Evolutionary conservation across 1,140 invertebrate species (phyloP).

Genomic region (Temnothorax curvispinosus): DNA sequence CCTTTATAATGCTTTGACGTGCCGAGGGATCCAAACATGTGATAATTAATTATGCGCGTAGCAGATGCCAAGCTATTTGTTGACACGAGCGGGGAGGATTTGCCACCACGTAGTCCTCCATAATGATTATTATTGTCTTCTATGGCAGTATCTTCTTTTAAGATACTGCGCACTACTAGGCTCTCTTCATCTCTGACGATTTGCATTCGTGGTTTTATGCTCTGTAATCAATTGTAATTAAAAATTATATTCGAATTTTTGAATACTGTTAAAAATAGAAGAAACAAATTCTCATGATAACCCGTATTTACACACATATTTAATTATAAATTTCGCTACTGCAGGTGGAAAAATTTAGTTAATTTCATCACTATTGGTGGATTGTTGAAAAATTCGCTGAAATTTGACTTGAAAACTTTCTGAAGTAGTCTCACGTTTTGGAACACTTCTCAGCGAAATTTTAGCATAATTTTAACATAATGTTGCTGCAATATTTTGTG

Average conservation of each 20-base stretch:
- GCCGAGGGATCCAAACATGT: constrained; percentile 89
- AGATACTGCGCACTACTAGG: constrained; percentile 67
- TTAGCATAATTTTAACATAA: too few species aligned
- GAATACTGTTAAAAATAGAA: neutral
- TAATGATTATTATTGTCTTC: constrained; percentile 82
- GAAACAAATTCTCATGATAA: neutral
- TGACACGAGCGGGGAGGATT: constrained; percentile 87
- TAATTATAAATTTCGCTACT: too few species aligned
- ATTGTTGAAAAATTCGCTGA: too few species aligned
- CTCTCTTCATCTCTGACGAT: constrained; percentile 78
- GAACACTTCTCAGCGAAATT: too few species aligned
- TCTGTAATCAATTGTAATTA: constrained; percentile 75
- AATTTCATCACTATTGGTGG: too few species aligned
- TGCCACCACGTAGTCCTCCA: constrained; percentile 76
- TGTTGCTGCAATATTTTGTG: too few species aligned
- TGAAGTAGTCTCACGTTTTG: too few species aligned
- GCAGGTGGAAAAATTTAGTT: too few species aligned
- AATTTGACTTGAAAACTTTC: too few species aligned
- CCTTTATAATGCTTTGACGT: constrained; percentile 83
- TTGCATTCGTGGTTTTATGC: constrained; percentile 78
- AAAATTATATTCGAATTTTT: constrained; percentile 22
- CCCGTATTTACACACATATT: neutral
- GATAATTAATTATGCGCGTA: constrained; percentile 91
- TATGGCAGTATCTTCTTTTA: constrained; percentile 67
- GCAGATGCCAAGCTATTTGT: constrained; percentile 89